Base-by-base conservation (phyloP, 2,113 vertebrate genomes). In the Tichodroma muraria region DNA sequence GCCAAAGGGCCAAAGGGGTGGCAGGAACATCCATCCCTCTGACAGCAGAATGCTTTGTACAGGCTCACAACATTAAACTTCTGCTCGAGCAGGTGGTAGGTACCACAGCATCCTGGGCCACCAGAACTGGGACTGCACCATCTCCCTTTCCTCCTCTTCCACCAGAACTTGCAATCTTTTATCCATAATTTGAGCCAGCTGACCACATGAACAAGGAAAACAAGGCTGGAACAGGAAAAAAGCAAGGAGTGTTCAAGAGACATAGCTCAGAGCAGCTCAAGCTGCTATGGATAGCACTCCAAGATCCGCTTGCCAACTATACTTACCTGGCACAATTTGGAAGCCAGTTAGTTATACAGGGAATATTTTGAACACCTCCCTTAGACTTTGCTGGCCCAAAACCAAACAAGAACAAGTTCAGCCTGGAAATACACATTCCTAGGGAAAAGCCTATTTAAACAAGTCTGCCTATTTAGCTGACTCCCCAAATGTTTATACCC, bases 71-170 rank as follows among this genome's bases (percentile, higher is more conserved):
- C 20, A 4, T 4, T 8, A 10, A 54, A 50, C 31, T 31, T n/a
- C 60, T 57, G 45, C 47, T 54, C 6, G 1, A 54, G 72, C 65
- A 64, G 65, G 75, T 18, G 27, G 45, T n/a, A n/a, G n/a, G n/a
- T 8, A 56, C 56, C 61, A 20, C 2, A 1, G 57, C 38, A 86
- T 70, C 27, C 70, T 7, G 10, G 68, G 40, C 42, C 35, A 52
- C 15, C 49, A n/a, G 24, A 59, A 30, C 4, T 9, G 40, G 15
- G 12, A 63, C 45, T 13, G 33, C 0, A 0, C 33, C 31, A 13
- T 6, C 56, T 85, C 52, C 25, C 10, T 17, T 15, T 31, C 56
- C 30, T 65, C 53, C 40, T 28, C 59, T 52, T 49, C 71, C 54
- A 61, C 18, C 54, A 72, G 10, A 44, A 24, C 6, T 1, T 0